Evolutionary conservation across 2,888 invertebrate species (phyloP), one percentile per base, ranked within the genome.

Genomic region (Drosophila suboccidentalis): DNA sequence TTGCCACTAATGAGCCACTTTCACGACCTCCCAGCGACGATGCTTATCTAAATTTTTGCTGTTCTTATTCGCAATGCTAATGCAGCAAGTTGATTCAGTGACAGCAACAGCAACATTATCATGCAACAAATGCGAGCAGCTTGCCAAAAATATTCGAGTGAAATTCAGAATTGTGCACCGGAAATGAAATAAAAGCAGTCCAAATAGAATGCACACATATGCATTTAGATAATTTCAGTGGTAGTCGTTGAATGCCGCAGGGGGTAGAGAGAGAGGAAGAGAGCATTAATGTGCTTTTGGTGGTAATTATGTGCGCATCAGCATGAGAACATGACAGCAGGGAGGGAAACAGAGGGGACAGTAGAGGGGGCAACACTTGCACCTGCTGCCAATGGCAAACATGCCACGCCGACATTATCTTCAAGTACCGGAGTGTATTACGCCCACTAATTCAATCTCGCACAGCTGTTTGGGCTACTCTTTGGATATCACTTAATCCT

Each of bases 291-390:
- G 72, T 65, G 62, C 82, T 69, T 73, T 84, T 59, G 70, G 64
- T 71, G 79, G 71, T 66, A 84, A 84, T 84, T 89, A 84, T 60
- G 70, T 60, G 71, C 57, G 74, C 84, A 76, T 76, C 80, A 78
- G 59, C 55, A 34, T 36, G 36, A 46, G n/a, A 38, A 53, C 51
- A 54, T 60, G 62, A n/a, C 51, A 47, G 44, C 65, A 59, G 22
- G 4, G 22, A 22, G 22, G 4, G 4, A 22, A 4, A 4, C 22
- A 22, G 22, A 22, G 22, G 22, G 22, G 22, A 22, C 22, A 22
- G 26, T 26, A 8, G 49, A 69, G 63, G 50, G 62, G 49, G 8
- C 44, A 44, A 44, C 39, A 1, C 22, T 13, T 55, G 32, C 63
- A 72, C 32, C 41, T 43, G 72, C 51, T 59, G 75, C 51, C 55